A percentile compares a stretch with the other conserved stretches of the same genome.
These are phyloP conservation scores for Zosterops borbonicus DNA, from an alignment of 2,113 vertebrate species.

Conservation along the genomic window DNA sequence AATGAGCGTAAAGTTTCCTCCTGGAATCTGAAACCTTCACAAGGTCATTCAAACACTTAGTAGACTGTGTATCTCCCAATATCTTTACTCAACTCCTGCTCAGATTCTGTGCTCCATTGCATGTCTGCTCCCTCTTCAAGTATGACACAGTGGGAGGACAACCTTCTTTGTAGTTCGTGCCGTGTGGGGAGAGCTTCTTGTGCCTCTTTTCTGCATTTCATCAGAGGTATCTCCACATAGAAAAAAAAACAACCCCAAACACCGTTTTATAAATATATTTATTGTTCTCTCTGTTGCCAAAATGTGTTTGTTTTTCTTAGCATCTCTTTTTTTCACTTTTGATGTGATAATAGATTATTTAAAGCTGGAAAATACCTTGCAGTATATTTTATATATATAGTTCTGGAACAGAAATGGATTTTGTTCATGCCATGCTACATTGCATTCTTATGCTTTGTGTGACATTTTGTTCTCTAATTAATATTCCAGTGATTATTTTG, in stretches of 20 bases:
- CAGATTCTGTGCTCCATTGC: not conserved
- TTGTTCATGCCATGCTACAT: not conserved
- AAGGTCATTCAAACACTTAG: not conserved
- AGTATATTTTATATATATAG: not conserved
- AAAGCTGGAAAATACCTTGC: not conserved
- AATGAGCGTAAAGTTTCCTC: fast-evolving
- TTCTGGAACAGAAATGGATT: not conserved
- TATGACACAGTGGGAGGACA: not conserved
- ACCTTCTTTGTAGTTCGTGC: not conserved
- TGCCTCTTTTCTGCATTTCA: not conserved
- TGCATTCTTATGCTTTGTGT: not conserved
- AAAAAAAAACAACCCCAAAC: fast-evolving
- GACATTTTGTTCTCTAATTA: not conserved
- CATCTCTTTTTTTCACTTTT: not conserved
- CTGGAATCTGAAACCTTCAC: not conserved
- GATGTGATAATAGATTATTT: not conserved
- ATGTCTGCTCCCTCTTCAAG: not conserved
- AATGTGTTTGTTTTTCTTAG: not conserved
- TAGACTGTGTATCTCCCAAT: fast-evolving
- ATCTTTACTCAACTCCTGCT: not conserved
- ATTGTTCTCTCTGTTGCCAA: not conserved
- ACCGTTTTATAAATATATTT: not conserved
- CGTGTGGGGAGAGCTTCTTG: not conserved
- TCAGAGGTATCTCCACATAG: too few species aligned
- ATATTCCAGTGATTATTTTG: not conserved